Conservation (phyloP, 2,888 invertebrate genomes). For the Exocentrus adspersus region DNA sequence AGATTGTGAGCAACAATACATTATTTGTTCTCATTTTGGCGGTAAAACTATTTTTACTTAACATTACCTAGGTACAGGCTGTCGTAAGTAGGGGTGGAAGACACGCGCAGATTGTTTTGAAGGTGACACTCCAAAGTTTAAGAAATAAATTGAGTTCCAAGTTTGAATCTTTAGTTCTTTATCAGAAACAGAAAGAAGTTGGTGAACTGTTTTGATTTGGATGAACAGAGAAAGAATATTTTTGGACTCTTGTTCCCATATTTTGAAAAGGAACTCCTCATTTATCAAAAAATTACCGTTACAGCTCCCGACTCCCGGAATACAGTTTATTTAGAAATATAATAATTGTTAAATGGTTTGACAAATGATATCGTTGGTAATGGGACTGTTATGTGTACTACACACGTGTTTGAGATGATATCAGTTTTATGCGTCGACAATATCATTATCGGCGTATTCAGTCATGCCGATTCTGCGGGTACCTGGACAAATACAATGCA, state of each 20-base stretch:
- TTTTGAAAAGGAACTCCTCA: too few relatives aligned
- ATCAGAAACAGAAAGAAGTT: too few relatives aligned
- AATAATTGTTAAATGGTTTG: slow-evolving; percentile 2
- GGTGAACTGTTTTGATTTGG: too few relatives aligned
- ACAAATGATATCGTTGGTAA: slow-evolving; percentile 20
- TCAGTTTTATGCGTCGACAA: slow-evolving; percentile 39
- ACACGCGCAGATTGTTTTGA: too few relatives aligned
- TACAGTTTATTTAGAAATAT: not conserved
- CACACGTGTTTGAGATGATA: slow-evolving; percentile 47
- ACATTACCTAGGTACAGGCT: too few relatives aligned
- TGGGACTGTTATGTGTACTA: slow-evolving; percentile 30
- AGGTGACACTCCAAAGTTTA: too few relatives aligned
- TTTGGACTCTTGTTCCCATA: too few relatives aligned
- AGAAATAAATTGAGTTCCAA: too few relatives aligned
- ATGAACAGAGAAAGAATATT: too few relatives aligned
- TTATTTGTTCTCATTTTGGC: not conserved
- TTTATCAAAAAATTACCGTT: not conserved
- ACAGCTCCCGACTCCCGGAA: not conserved
- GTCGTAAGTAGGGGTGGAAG: too few relatives aligned
- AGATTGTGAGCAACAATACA: not conserved
- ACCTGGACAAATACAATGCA: slow-evolving; percentile 53
- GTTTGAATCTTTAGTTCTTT: too few relatives aligned
- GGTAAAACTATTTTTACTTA: not conserved
- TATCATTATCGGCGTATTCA: slow-evolving; percentile 43
- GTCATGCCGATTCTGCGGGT: slow-evolving; percentile 51